Conservation (phyloP, 2,113 vertebrate species). For the Chloropsis cyanopogon region DNA sequence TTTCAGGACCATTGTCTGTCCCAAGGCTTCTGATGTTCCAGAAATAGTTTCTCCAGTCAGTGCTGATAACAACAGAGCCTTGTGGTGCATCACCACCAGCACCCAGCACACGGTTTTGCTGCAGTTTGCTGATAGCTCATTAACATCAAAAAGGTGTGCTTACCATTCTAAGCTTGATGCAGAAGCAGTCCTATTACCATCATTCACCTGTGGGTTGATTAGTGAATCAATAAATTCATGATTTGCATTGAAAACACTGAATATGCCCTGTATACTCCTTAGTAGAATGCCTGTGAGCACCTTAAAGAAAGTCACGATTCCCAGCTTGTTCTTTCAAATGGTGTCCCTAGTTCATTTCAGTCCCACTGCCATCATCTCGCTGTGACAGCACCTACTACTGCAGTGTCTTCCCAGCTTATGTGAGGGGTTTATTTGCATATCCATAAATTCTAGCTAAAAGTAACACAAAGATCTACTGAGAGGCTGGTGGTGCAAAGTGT, state of each 20-base stretch:
- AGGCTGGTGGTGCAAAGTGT: not conserved
- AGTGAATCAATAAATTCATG: conserved; percentile 34
- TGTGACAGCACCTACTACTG: not conserved
- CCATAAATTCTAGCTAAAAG: not conserved
- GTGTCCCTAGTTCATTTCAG: not conserved
- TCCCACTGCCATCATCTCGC: not conserved
- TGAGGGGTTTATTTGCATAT: not conserved
- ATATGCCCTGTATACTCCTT: not conserved
- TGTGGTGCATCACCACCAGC: not conserved
- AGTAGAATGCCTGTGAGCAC: not conserved
- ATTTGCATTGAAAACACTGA: not conserved
- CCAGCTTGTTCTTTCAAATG: not conserved
- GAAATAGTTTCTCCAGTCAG: not conserved
- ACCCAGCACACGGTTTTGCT: not conserved
- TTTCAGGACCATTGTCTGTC: not conserved
- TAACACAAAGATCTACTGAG: not conserved
- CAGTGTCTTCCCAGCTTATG: not conserved
- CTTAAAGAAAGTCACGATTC: not conserved
- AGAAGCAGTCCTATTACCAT: not conserved
- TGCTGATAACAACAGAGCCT: fast-evolving
- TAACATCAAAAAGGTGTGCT: not conserved
- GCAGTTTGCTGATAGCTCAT: not conserved
- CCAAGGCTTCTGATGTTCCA: not conserved
- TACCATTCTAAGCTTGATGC: not conserved
- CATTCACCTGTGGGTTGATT: not conserved